Evolutionary conservation across 2,888 invertebrate genomes (phyloP).

Genomic region (Monoplex corrugatus): DNA sequence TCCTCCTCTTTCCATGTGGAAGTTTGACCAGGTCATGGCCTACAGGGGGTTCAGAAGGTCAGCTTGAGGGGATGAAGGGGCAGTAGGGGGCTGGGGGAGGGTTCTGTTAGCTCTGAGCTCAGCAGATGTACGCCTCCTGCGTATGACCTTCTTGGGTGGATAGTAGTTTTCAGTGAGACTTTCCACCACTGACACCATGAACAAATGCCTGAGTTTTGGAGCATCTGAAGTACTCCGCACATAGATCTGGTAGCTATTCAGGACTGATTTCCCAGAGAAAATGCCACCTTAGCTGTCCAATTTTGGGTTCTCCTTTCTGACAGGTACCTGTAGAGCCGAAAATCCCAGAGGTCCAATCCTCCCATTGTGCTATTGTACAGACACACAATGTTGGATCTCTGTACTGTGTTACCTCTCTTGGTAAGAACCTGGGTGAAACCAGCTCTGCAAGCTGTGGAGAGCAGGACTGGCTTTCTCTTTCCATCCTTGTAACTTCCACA

Average conservation of each 20-base stretch:
- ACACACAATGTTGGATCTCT: not conserved
- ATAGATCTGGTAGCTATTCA: not conserved
- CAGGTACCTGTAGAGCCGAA: constrained; percentile 35
- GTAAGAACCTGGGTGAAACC: not conserved
- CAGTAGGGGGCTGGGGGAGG: too few relatives aligned
- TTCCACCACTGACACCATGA: too few relatives aligned
- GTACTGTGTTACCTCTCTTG: not conserved
- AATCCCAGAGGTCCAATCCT: constrained; percentile 25
- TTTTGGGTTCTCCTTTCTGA: constrained; percentile 36
- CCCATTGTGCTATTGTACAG: constrained; percentile 36
- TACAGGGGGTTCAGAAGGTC: too few relatives aligned
- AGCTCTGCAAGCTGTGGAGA: too few relatives aligned
- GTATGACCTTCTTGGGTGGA: too few relatives aligned
- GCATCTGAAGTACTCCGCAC: not conserved
- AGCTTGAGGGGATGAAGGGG: too few relatives aligned
- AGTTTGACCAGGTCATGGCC: too few relatives aligned
- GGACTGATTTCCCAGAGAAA: not conserved
- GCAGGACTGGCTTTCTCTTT: not conserved
- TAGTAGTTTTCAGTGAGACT: too few relatives aligned
- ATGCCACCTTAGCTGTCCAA: constrained; percentile 36
- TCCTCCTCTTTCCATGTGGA: too few relatives aligned
- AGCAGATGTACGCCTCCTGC: too few relatives aligned
- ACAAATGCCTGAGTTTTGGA: not conserved
- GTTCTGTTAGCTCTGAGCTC: too few relatives aligned
- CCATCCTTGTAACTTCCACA: constrained; percentile 38